phyloP scores from a whole-genome alignment of 1,140 invertebrate genomes.

The Tetramorium parvispinum region DNA sequence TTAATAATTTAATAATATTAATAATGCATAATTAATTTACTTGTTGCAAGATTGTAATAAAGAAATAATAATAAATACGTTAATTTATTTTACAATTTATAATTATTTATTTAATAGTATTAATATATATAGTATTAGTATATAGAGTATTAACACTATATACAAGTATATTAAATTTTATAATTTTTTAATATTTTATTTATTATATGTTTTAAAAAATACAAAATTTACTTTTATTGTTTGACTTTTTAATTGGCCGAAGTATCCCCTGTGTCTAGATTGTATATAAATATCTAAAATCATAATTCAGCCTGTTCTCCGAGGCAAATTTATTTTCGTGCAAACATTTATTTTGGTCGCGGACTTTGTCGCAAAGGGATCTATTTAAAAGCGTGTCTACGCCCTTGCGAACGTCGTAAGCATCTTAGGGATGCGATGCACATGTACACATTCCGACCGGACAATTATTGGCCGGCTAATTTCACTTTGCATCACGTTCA shows the following conservation, averaged over 20 bases:
- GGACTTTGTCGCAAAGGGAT: conserved; percentile 54
- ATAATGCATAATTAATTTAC: not conserved
- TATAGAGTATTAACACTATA: not conserved
- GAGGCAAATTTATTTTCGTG: conserved; percentile 47
- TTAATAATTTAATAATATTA: conserved; percentile 6
- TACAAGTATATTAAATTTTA: not conserved
- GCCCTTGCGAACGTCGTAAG: conserved; percentile 65
- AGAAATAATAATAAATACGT: not conserved
- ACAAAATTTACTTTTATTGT: not conserved
- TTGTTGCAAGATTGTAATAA: not conserved
- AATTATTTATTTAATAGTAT: not conserved
- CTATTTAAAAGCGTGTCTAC: conserved; percentile 59
- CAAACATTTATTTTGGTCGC: conserved; percentile 58
- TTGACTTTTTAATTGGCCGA: not conserved
- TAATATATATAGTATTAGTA: too few species aligned
- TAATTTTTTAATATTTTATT: not conserved
- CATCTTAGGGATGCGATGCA: conserved; percentile 73
- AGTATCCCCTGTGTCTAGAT: not conserved
- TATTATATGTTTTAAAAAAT: not conserved
- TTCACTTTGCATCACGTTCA: not conserved
- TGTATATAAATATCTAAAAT: conserved; percentile 6
- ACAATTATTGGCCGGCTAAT: conserved; percentile 64
- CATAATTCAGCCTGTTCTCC: not conserved
- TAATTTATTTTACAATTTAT: not conserved
- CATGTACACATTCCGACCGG: conserved; percentile 57